A percentile compares a stretch with the other conserved stretches of the same genome.
These are phyloP conservation scores for Scelioninae gen. 2 DNA, from an alignment of 2,888 invertebrate species.

Conservation along the genomic window DNA sequence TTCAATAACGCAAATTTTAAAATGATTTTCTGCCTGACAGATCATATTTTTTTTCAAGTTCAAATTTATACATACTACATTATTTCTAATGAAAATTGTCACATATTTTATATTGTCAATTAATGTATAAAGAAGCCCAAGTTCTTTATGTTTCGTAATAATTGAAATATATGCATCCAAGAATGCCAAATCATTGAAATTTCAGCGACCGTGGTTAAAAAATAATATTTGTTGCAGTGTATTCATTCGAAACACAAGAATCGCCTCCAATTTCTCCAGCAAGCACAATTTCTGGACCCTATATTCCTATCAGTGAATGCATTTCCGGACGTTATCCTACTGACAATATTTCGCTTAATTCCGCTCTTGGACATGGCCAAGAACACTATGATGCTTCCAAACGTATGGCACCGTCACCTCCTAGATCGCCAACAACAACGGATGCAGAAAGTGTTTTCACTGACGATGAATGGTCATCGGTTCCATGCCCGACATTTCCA, in stretches of 20 bases:
- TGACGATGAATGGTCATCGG: conserved; percentile 80
- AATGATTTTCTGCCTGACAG: too few species aligned
- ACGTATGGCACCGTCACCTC: conserved; percentile 72
- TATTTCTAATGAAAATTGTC: too few species aligned
- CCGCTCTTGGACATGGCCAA: conserved; percentile 67
- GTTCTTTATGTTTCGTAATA: too few species aligned
- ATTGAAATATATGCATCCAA: too few species aligned
- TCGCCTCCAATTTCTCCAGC: conserved; percentile 81
- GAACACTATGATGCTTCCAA: conserved; percentile 72
- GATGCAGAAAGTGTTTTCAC: conserved; percentile 82
- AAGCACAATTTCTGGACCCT: conserved; percentile 84
- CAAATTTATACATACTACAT: too few species aligned
- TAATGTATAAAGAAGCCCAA: too few species aligned
- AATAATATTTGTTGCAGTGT: conserved; percentile 67
- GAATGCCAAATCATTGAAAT: too few species aligned
- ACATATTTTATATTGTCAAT: too few species aligned
- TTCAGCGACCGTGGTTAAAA: too few species aligned
- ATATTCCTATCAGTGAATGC: conserved; percentile 95
- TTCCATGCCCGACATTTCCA: conserved; percentile 76
- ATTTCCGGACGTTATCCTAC: conserved; percentile 85
- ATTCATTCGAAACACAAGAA: conserved; percentile 75
- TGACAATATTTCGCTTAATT: conserved; percentile 72
- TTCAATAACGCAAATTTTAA: too few species aligned
- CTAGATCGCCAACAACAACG: conserved; percentile 80
- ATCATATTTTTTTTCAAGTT: too few species aligned